Base-by-base conservation (phyloP, 2,888 invertebrate genomes). In the Adineta ricciae region DNA sequence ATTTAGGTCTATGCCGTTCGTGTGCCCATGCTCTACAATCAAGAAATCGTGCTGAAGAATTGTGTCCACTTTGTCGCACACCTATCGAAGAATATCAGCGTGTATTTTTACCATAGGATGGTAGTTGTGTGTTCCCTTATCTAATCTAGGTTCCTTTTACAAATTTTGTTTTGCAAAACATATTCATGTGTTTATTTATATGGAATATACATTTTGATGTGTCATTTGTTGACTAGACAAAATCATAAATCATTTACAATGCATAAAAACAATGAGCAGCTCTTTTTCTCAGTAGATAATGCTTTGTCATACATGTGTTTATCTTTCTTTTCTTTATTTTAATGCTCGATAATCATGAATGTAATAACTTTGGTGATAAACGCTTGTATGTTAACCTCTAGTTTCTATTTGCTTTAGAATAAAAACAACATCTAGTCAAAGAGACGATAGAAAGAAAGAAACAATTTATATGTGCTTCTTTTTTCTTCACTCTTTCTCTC, bases 31-130 rank as follows among this genome's bases (percentile, higher is more conserved):
- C 38, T 41, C 41, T 78, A 78, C 78, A 78, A 78, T 32, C 64
- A 27, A 64, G 64, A 64, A 41, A 24, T n/a, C 78, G n/a, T n/a
- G 38, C 24, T 1, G 41, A 41, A 41, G 78, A 78, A 41, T n/a
- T 41, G n/a, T 78, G 78, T 38, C 78, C 78, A 78, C 24, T 78
- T 11, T 78, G 78, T 41, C 78, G 78, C 5, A 38, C 24, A 7
- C n/a, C 38, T n/a, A 78, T 78, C n/a, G 11, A 78, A 78, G 41
- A 78, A 41, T 78, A 78, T 41, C 78, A 78, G n/a, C 38, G 78
- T 41, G 36, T 78, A 11, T 78, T 41, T 78, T 41, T 78, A 41
- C 41, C 78, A 24, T 78, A 78, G 41, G 41, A 78, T 36, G 2
- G 32, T 64, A 32, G 3, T 4, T 5, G 27, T 64, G 64, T 19